Percentiles rank a stretch among this genome's conserved stretches.
phyloP scores from a whole-genome alignment of 1,140 invertebrate genomes.

The Sarcophaga bullata region DNA sequence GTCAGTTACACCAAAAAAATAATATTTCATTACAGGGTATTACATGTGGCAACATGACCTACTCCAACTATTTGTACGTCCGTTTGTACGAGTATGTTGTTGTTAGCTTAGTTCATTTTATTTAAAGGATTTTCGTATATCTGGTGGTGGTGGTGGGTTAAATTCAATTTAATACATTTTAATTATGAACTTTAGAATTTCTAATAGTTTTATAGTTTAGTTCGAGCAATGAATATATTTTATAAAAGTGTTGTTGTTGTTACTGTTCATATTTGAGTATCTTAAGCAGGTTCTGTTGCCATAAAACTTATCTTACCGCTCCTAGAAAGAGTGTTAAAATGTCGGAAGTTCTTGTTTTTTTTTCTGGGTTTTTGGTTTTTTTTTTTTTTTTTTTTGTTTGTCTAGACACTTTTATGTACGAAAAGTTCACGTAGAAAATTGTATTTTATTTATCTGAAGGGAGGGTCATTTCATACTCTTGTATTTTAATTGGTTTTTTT shows the following conservation, averaged over 20 bases:
- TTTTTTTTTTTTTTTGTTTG: slow-evolving; percentile 20
- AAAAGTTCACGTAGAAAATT: slow-evolving; percentile 22
- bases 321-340: not conserved
- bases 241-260: too few relatives aligned
- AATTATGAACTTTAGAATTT: slow-evolving; percentile 40
- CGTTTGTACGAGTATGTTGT: too few relatives aligned
- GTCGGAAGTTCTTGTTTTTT: slow-evolving; percentile 10
- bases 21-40: too few relatives aligned
- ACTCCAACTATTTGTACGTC: too few relatives aligned
- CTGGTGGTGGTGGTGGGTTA: not conserved
- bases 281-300: too few relatives aligned
- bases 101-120: too few relatives aligned
- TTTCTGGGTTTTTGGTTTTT: not conserved
- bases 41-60: too few relatives aligned
- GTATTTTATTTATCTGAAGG: not conserved
- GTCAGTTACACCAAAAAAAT: too few relatives aligned
- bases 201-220: slow-evolving; percentile 26
- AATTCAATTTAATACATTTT: slow-evolving; percentile 41
- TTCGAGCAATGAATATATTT: not conserved
- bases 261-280: not conserved
- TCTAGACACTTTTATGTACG: slow-evolving; percentile 16
- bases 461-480: not conserved
- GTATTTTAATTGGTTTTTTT: not conserved
- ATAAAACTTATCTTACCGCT: not conserved
- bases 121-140: too few relatives aligned